A percentile compares a stretch with the other conserved stretches of the same genome.
Conservation (phyloP, 2,797 vertebrate species). For the Fratercula arctica region DNA sequence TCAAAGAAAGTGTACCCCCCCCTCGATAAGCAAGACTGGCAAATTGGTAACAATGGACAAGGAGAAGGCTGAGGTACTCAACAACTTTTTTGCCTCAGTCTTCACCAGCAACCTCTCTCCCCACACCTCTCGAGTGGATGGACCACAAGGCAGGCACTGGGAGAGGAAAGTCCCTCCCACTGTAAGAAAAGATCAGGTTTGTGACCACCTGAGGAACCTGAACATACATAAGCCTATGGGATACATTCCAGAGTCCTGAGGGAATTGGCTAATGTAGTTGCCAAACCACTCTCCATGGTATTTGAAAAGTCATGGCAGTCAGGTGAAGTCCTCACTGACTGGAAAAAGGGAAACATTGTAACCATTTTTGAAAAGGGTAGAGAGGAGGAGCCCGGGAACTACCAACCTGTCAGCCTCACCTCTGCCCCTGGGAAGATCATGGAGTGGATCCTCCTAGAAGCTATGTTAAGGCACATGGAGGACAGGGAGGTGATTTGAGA, state of each 20-base stretch:
- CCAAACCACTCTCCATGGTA: not conserved
- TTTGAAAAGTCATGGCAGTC: not conserved
- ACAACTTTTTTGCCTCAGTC: not conserved
- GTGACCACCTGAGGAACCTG: not conserved
- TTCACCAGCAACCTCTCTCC: not conserved
- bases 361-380: not conserved
- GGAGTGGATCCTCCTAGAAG: not conserved
- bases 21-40: not conserved
- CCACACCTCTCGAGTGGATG: not conserved
- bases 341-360: not conserved
- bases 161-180: not conserved
- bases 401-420: not conserved
- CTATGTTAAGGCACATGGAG: not conserved
- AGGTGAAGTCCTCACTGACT: not conserved
- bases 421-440: not conserved
- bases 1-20: not conserved
- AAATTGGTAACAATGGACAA: not conserved
- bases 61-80: not conserved
- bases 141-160: not conserved
- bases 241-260: not conserved
- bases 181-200: not conserved
- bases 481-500: not conserved
- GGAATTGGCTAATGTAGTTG: not conserved
- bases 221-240: not conserved
- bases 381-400: not conserved